These are phyloP conservation scores for Tetropium fuscum DNA, from an alignment of 2,888 invertebrate genomes.

Conservation along the genomic window DNA sequence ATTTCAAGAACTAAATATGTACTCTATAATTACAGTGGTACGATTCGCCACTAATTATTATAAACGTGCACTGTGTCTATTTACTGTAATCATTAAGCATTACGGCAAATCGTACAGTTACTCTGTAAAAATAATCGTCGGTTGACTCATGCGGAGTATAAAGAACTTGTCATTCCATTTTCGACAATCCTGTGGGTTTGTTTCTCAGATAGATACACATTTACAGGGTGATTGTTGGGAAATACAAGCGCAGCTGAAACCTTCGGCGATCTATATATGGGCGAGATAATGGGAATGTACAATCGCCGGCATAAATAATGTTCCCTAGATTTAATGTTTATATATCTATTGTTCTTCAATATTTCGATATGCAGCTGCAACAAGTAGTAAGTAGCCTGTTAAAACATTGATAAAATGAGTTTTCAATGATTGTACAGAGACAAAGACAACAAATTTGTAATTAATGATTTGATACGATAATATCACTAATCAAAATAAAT, in stretches of 20 bases:
- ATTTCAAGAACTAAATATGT: constrained; percentile 2
- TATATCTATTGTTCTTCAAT: not conserved
- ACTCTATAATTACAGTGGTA: not conserved
- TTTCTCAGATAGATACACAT: constrained; percentile 32
- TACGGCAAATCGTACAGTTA: constrained; percentile 22
- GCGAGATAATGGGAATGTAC: no score
- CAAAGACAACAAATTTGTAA: no score
- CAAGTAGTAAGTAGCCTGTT: not conserved
- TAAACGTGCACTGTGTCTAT: not conserved
- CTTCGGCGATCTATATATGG: no score
- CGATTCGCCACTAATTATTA: not conserved
- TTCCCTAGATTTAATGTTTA: no score
- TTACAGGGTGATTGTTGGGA: constrained; percentile 25
- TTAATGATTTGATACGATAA: no score
- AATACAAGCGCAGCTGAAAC: not conserved
- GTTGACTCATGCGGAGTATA: constrained; percentile 40
- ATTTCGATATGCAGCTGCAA: not conserved
- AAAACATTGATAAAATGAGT: not conserved
- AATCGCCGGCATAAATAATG: no score
- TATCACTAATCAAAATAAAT: no score
- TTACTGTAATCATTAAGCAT: not conserved
- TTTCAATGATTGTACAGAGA: no score
- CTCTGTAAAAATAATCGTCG: constrained; percentile 37
- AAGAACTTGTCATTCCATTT: constrained; percentile 53
- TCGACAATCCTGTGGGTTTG: constrained; percentile 49